Evolutionary conservation across 2,888 invertebrate species (phyloP).

Genomic region (Zelleria hepariella): DNA sequence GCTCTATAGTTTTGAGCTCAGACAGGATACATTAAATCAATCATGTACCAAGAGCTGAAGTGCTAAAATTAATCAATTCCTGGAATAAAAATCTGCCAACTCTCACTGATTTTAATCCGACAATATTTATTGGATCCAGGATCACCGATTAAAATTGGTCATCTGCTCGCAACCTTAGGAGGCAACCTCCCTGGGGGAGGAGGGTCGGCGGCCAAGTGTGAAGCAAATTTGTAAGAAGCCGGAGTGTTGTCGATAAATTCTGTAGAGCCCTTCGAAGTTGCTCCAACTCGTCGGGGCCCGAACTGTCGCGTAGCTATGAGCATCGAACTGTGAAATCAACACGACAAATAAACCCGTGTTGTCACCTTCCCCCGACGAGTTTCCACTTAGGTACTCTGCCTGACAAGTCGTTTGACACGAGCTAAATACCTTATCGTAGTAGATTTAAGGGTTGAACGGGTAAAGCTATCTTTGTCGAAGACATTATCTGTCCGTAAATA

Average conservation of each 20-base stretch:
- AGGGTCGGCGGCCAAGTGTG: not conserved
- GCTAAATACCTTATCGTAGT: not conserved
- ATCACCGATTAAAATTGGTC: too few species aligned
- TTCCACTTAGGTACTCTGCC: not conserved
- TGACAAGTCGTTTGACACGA: not conserved
- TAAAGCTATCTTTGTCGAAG: not conserved
- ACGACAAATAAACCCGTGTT: not conserved
- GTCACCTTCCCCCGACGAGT: not conserved
- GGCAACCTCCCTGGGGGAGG: not conserved
- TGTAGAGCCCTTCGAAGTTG: conserved; percentile 36
- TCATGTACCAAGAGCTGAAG: too few species aligned
- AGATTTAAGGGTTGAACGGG: not conserved
- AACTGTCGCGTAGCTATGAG: conserved; percentile 24
- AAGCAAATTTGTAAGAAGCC: conserved; percentile 8
- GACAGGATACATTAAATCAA: too few species aligned
- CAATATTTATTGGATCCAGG: too few species aligned
- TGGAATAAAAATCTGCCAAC: too few species aligned
- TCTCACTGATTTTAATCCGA: too few species aligned
- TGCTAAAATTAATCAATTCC: too few species aligned
- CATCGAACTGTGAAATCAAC: conserved; percentile 42
- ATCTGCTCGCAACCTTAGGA: not conserved
- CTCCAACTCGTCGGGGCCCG: conserved; percentile 21
- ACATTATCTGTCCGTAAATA: not conserved
- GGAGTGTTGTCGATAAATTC: conserved; percentile 39
- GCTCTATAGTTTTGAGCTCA: too few species aligned